Evolutionary conservation across 1,140 invertebrate genomes (phyloP).

Genomic region (Dinoponera quadriceps): DNA sequence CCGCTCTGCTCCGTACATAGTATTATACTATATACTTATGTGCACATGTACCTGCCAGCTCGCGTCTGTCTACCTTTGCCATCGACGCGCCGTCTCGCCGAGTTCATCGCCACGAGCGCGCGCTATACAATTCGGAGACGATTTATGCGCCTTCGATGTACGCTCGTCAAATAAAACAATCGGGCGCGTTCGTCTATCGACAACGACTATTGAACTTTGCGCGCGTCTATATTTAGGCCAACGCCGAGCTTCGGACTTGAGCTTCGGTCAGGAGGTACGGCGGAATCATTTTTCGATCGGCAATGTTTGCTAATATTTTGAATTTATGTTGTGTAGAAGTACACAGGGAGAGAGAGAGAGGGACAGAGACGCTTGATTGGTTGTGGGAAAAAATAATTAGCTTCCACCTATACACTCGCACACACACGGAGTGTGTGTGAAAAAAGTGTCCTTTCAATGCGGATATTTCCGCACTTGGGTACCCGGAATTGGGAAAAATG

Average conservation of each 20-base stretch:
- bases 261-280: no score
- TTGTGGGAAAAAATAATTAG: constrained; percentile 1
- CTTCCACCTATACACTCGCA: neutral
- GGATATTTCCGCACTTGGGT: no score
- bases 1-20: constrained; percentile 38
- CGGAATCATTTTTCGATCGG: neutral
- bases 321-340: neutral
- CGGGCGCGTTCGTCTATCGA: constrained; percentile 9
- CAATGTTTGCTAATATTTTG: neutral
- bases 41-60: constrained; percentile 62
- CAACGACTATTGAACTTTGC: constrained; percentile 9
- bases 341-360: no score
- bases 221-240: neutral
- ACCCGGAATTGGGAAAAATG: neutral
- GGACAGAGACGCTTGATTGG: neutral
- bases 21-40: constrained; percentile 65
- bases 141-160: constrained; percentile 56
- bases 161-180: constrained; percentile 48
- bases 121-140: constrained; percentile 47
- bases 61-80: constrained; percentile 43
- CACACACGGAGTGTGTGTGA: no score
- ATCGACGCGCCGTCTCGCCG: constrained; percentile 48
- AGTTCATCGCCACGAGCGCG: constrained; percentile 55
- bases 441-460: no score
- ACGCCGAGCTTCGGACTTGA: no score